Evolutionary conservation across 2,888 invertebrate species (phyloP).

Genomic region (Theodoxus fluviatilis): DNA sequence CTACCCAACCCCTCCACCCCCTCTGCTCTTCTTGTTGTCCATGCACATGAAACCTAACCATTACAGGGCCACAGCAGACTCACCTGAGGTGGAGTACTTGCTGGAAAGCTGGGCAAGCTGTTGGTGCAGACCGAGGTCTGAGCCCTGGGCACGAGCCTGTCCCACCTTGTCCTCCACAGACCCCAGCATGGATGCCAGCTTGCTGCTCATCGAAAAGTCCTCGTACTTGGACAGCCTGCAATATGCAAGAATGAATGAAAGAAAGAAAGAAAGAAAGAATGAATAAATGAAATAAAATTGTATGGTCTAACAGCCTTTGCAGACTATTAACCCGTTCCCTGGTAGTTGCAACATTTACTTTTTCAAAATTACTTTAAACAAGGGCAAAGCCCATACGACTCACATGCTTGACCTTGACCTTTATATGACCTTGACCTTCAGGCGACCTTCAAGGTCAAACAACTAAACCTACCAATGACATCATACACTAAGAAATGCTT

Average conservation of each 20-base stretch:
- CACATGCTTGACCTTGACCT: no score
- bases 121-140: slow-evolving; percentile 35
- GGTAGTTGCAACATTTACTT: neutral
- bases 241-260: neutral
- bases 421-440: no score
- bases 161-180: slow-evolving; percentile 54
- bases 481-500: no score
- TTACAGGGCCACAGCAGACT: neutral
- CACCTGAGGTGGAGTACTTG: slow-evolving; percentile 46
- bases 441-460: no score
- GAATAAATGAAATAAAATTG: neutral
- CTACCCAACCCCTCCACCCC: no score
- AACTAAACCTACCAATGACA: no score
- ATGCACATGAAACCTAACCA: neutral
- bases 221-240: slow-evolving; percentile 51
- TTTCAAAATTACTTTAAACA: neutral
- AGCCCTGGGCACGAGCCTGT: slow-evolving; percentile 51
- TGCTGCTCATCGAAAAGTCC: slow-evolving; percentile 48
- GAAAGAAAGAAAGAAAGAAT: neutral
- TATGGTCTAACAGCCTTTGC: neutral
- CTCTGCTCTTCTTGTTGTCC: no score
- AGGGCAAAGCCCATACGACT: no score
- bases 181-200: slow-evolving; percentile 55
- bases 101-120: slow-evolving; percentile 43
- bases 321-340: slow-evolving; percentile 18